Percentiles rank a stretch among this genome's conserved stretches.
Evolutionary conservation across 2,888 invertebrate genomes (phyloP).

Genomic region (Argyra leucocephala): DNA sequence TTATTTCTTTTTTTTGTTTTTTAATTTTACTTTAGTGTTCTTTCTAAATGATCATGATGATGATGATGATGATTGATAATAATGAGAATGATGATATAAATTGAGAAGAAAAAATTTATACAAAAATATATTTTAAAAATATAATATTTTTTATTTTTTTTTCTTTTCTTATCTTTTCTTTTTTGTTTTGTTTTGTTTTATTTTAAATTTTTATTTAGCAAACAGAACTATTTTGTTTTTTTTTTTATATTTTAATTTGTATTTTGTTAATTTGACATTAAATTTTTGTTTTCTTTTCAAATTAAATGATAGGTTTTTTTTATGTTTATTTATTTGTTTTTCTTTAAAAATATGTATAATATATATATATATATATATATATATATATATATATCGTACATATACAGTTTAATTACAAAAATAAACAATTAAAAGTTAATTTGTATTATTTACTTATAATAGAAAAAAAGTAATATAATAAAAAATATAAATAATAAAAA

Average conservation of each 20-base stretch:
- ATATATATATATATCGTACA: too few species aligned
- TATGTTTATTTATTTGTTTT: too few species aligned
- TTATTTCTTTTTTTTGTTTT: not conserved
- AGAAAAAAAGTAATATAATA: too few species aligned
- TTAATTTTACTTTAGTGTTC: not conserved
- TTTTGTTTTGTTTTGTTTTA: not conserved
- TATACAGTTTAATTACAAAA: too few species aligned
- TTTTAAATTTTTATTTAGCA: not conserved
- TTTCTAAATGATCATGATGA: too few species aligned
- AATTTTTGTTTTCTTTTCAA: not conserved
- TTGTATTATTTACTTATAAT: too few species aligned
- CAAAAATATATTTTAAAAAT: conserved; percentile 3
- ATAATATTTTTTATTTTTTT: not conserved
- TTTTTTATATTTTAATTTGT: not conserved
- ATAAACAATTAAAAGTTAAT: too few species aligned
- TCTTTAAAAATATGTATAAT: too few species aligned
- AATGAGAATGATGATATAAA: not conserved
- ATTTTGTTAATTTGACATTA: not conserved
- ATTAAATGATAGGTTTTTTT: too few species aligned
- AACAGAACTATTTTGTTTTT: not conserved
- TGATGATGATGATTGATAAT: not conserved
- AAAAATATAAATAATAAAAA: too few species aligned
- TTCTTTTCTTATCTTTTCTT: not conserved
- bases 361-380: too few species aligned
- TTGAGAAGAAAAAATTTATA: not conserved